Evolutionary conservation across 2,888 invertebrate genomes (phyloP).

Genomic region (Coleophora deauratella): DNA sequence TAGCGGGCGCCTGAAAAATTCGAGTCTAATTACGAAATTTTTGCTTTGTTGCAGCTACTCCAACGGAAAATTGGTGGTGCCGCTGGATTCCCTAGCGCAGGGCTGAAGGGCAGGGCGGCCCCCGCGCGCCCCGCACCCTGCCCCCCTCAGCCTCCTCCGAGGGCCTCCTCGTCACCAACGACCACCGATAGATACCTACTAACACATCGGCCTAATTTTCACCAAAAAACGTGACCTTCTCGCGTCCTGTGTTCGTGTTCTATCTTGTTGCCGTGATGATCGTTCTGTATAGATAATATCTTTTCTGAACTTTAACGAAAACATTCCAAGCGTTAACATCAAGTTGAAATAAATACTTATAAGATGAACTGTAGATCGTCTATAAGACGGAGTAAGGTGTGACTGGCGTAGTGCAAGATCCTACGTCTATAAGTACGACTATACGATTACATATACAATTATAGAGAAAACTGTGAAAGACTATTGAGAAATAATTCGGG

Average conservation of each 20-base stretch:
- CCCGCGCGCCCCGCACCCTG: conserved; percentile 52
- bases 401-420: conserved; percentile 25
- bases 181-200: conserved; percentile 31
- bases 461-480: conserved; percentile 23
- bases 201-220: conserved; percentile 21
- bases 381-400: conserved; percentile 52
- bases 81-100: conserved; percentile 72
- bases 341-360: conserved; percentile 20
- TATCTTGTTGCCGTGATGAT: too few species aligned
- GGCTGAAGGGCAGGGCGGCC: conserved; percentile 61
- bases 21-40: conserved; percentile 21
- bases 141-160: conserved; percentile 59
- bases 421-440: too few species aligned
- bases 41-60: conserved; percentile 68
- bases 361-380: conserved; percentile 30
- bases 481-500: conserved; percentile 30
- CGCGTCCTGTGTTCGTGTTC: too few species aligned
- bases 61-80: conserved; percentile 75
- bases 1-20: conserved; percentile 7
- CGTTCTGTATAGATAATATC: too few species aligned
- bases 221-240: neutral
- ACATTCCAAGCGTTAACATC: conserved; percentile 27
- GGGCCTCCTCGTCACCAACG: conserved; percentile 45
- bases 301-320: conserved; percentile 6
- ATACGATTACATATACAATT: too few species aligned